These are phyloP conservation scores for Arrhopalites spinosus DNA, from an alignment of 2,888 invertebrate genomes.

Conservation along the genomic window DNA sequence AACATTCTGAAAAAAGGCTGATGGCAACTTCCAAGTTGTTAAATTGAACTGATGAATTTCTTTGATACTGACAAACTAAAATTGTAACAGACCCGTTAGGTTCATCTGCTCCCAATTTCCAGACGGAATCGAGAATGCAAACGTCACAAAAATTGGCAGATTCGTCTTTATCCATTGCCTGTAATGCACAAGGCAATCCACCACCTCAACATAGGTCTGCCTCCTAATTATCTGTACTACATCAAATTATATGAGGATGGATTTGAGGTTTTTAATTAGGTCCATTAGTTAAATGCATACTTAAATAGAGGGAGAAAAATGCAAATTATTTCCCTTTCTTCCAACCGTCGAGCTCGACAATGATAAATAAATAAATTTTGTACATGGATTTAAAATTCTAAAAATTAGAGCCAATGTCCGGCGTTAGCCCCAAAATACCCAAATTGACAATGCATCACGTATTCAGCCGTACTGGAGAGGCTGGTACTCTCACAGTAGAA, in stretches of 20 bases:
- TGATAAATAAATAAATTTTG: not conserved
- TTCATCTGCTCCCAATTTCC: constrained; percentile 74
- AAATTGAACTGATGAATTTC: not conserved
- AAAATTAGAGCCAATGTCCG: constrained; percentile 49
- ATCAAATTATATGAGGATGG: no score
- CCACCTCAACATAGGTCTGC: constrained; percentile 44
- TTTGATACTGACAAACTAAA: not conserved
- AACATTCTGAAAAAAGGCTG: constrained; percentile 12
- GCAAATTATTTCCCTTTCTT: constrained; percentile 3
- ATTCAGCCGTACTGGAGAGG: constrained; percentile 35
- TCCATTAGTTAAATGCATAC: no score
- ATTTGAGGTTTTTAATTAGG: no score
- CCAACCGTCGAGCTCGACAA: not conserved
- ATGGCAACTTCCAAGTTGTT: no score
- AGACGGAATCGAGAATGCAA: constrained; percentile 60
- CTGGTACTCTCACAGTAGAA: constrained; percentile 48
- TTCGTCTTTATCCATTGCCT: constrained; percentile 27
- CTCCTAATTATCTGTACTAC: not conserved
- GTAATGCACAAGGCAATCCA: constrained; percentile 59
- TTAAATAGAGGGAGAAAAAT: not conserved
- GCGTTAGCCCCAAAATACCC: constrained; percentile 52
- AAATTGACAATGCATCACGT: constrained; percentile 48
- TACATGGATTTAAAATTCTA: not conserved
- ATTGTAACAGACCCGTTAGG: constrained; percentile 72
- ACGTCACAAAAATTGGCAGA: constrained; percentile 43